These are phyloP conservation scores for Margarornis squamiger DNA, from an alignment of 2,797 vertebrate genomes.

Conservation along the genomic window DNA sequence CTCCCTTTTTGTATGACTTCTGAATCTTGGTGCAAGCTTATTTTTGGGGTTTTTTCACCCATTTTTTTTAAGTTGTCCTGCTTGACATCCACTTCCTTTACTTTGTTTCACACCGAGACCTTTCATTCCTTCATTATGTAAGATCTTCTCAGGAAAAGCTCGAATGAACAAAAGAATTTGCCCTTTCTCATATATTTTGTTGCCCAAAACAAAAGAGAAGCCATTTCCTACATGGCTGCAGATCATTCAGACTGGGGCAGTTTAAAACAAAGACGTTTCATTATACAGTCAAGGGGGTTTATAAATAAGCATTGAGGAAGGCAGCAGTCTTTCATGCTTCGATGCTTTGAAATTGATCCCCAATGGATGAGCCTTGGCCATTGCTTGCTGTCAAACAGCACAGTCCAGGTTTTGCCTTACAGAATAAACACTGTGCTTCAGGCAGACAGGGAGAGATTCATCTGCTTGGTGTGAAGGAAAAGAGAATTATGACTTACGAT, in stretches of 20 bases:
- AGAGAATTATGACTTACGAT: background rate
- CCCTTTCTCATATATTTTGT: conserved; percentile 21
- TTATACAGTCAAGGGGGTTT: background rate
- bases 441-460: background rate
- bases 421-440: background rate
- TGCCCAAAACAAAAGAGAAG: background rate
- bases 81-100: background rate
- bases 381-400: background rate
- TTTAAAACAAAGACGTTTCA: background rate
- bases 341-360: background rate
- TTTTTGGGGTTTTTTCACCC: background rate
- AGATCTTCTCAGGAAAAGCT: background rate
- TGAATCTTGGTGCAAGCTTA: background rate
- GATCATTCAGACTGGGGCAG: background rate
- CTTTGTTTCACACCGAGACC: background rate
- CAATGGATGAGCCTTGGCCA: background rate
- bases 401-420: background rate
- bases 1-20: conserved; percentile 5
- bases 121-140: background rate
- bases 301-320: background rate
- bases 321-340: background rate
- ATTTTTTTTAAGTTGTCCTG: background rate
- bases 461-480: background rate
- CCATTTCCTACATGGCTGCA: background rate
- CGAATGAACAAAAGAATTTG: background rate